phyloP scores from a whole-genome alignment of 2,113 vertebrate genomes.

The Atrichornis clamosus region DNA sequence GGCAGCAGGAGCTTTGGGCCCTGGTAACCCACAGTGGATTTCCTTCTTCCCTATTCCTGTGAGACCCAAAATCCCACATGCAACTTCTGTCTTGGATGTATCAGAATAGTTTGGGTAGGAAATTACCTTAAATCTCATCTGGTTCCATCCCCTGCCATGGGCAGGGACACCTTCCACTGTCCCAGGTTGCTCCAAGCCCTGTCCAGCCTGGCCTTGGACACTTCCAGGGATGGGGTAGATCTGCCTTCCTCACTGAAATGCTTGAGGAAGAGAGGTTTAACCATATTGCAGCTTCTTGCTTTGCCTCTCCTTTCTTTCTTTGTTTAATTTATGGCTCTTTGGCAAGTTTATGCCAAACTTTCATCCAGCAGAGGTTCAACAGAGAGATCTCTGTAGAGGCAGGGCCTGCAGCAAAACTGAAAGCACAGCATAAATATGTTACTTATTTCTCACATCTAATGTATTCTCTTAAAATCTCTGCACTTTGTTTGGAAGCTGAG shows the following conservation, averaged over 20 bases:
- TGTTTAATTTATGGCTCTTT: neutral
- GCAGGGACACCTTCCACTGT: neutral
- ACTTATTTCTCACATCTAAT: neutral
- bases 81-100: neutral
- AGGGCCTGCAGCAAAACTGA: neutral
- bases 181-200: rapidly evolving
- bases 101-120: neutral
- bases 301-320: neutral
- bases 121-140: neutral
- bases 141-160: rapidly evolving
- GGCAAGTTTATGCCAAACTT: neutral
- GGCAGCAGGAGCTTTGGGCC: neutral
- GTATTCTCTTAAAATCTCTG: neutral
- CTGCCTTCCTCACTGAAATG: neutral
- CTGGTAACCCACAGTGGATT: neutral
- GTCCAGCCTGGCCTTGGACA: neutral
- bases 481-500: neutral
- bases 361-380: neutral
- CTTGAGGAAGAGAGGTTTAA: neutral
- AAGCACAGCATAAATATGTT: neutral
- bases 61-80: neutral
- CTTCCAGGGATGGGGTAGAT: neutral
- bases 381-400: neutral
- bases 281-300: neutral
- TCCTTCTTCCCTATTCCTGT: neutral